Conservation (phyloP, 2,113 vertebrate species). For the Cavia porcellus region DNA sequence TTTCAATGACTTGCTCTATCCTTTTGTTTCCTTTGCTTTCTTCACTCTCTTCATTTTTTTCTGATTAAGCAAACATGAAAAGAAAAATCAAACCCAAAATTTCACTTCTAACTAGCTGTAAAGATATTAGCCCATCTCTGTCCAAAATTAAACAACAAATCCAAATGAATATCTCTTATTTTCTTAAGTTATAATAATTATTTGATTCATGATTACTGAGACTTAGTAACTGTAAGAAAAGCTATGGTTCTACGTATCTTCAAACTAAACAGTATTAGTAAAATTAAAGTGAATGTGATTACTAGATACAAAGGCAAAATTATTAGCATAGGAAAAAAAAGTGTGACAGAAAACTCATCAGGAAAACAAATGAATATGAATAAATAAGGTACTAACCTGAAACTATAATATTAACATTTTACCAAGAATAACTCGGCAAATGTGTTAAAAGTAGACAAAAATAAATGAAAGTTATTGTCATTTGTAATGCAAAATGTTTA, state of each 20-base stretch:
- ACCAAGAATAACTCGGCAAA: conserved; percentile 61
- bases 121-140: neutral
- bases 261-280: conserved; percentile 86
- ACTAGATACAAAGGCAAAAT: conserved; percentile 85
- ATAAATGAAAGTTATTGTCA: conserved; percentile 76
- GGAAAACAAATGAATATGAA: conserved; percentile 82
- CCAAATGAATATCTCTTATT: no score
- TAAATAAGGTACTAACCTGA: conserved; percentile 82
- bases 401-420: conserved; percentile 82
- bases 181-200: no score
- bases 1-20: neutral
- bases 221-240: no score
- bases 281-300: conserved; percentile 85
- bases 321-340: conserved; percentile 83
- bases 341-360: conserved; percentile 80
- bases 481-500: conserved; percentile 73
- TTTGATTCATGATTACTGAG: no score
- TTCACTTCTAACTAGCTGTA: no score
- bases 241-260: no score
- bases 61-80: no score
- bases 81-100: no score
- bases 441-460: conserved; percentile 70
- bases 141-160: neutral
- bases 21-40: neutral
- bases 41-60: neutral